Base-by-base conservation (phyloP, 2,797 vertebrate genomes). In the Zalophus californianus region DNA sequence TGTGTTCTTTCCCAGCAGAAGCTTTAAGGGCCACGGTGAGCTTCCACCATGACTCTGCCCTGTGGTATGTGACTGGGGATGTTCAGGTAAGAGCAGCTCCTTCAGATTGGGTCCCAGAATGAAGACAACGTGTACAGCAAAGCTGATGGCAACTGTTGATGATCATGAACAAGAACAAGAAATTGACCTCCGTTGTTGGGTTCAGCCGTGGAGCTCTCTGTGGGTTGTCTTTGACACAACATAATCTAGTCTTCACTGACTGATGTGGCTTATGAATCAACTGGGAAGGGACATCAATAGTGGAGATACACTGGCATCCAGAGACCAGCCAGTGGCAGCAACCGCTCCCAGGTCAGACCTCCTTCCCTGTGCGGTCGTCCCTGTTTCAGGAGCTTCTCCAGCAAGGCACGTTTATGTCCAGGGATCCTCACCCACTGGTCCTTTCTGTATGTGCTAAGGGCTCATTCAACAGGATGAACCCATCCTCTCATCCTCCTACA, bases 121-220 rank as follows among this genome's bases (percentile, higher is more conserved):
- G 35, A 16, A 12, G 38, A 29, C 1, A 3, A 3, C 0, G 0
- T 1, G 0, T 0, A 8, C 38, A 14, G 48, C 4, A 21, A 38
- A 72, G 29, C 2, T 25, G 41, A 21, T 4, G 66, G 44, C 25
- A 27, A 52, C 16, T 9, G 1, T 1, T 2, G 44, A 7, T 0
- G 23, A 15, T 56, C 1, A 5, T 9, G 13, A 54, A 16, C 3
- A 0, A 0, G 48, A 41, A 29, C 2, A 0, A 16, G 73, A 13
- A 2, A 7, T 9, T 1, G 4, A 1, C 25, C 27, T 29, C 4
- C 4, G 14, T 29, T 1, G 14, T 29, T 1, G 41, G 9, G 13
- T 5, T 14, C 7, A 7, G 73, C 27, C 38, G 1, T 13, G 0
- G 4, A 68, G 72, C 62, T 48, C 62, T 54, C 52, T 7, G 16